Evolutionary conservation across 2,888 invertebrate genomes (phyloP), one percentile per base, ranked within the genome.

Genomic region (Brenthis daphne): DNA sequence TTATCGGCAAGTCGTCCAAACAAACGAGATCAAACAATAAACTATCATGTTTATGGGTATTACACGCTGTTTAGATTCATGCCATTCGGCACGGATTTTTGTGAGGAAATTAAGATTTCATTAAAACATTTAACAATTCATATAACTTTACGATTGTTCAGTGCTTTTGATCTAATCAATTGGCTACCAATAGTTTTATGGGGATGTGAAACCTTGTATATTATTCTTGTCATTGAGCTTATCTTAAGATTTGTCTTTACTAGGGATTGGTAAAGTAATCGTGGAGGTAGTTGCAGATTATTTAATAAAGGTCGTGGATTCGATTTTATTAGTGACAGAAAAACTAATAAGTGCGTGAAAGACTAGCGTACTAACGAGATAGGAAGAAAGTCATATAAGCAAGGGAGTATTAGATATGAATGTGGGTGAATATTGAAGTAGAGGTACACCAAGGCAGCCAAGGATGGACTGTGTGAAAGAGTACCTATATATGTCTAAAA

Each of bases 21-120:
- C 55, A 71, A 68, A 47, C 20, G 14, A 33, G 58, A 57, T 67
- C 47, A 60, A 61, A 61, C 50, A 68, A 71, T 60, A 67, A 72
- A 69, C 71, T 8, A 37, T 47, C 14, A 8, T 60, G 64, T 66
- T 66, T 68, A 68, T 53, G 58, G 51, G 60, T 58, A 61, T 67
- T 63, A 57, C 69, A 58, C 63, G 58, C 56, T 66, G 69, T 69
- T 69, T 66, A 57, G 63, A 69, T 66, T 54, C 37, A 58, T 57
- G 53, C 64, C 71, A 69, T 64, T 64, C 61, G 69, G 63, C 54
- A 67, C 64, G 55, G 54, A 58, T 70, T 67, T 70, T 70, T 65
- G 50, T 51, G 63, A 68, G 51, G 50, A 47, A 56, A 68, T 65
- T 67, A 65, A 58, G 57, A 63, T 63, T 58, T 71, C 16, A 43